Percentiles rank a stretch among this genome's conserved stretches.
These are phyloP conservation scores for Trypoxylus dichotomus DNA, from an alignment of 1,140 invertebrate species.

Conservation along the genomic window DNA sequence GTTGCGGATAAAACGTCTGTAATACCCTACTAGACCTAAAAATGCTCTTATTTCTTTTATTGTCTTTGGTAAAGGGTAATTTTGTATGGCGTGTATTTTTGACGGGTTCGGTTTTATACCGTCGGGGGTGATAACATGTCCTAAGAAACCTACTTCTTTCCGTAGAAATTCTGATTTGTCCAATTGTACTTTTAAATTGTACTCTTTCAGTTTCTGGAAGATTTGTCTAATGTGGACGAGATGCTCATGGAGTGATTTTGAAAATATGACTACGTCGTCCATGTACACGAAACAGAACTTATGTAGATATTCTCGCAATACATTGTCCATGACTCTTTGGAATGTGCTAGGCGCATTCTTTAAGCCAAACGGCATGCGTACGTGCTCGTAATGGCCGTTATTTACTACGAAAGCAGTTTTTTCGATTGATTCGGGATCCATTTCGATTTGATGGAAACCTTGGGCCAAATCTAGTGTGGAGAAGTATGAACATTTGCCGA, in stretches of 20 bases:
- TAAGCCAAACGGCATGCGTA: slow-evolving; percentile 53
- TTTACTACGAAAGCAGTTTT: slow-evolving; percentile 57
- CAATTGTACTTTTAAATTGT: slow-evolving; percentile 23
- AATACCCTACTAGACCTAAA: slow-evolving; percentile 51
- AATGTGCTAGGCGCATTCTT: slow-evolving; percentile 37
- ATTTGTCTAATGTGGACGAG: background rate
- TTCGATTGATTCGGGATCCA: slow-evolving; percentile 47
- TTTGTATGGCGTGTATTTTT: slow-evolving; percentile 42
- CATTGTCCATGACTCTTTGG: slow-evolving; percentile 45
- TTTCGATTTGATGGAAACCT: slow-evolving; percentile 56
- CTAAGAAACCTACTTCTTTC: slow-evolving; percentile 50
- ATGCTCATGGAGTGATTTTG: slow-evolving; percentile 30
- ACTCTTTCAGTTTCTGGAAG: slow-evolving; percentile 12
- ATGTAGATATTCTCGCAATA: slow-evolving; percentile 39
- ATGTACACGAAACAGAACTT: slow-evolving; percentile 41
- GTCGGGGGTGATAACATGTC: slow-evolving; percentile 42
- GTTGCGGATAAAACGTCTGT: slow-evolving; percentile 47
- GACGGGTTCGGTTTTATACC: slow-evolving; percentile 40
- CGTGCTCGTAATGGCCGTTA: slow-evolving; percentile 51
- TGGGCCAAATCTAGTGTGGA: slow-evolving; percentile 55
- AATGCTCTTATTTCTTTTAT: slow-evolving; percentile 48
- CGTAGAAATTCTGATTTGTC: slow-evolving; percentile 43
- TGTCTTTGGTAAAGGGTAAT: slow-evolving; percentile 41
- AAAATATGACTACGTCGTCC: slow-evolving; percentile 42
- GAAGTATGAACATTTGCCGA: slow-evolving; percentile 56